A percentile compares a stretch with the other conserved stretches of the same genome.
These are phyloP conservation scores for Rostratula benghalensis DNA, from an alignment of 2,113 vertebrate species.

Conservation along the genomic window DNA sequence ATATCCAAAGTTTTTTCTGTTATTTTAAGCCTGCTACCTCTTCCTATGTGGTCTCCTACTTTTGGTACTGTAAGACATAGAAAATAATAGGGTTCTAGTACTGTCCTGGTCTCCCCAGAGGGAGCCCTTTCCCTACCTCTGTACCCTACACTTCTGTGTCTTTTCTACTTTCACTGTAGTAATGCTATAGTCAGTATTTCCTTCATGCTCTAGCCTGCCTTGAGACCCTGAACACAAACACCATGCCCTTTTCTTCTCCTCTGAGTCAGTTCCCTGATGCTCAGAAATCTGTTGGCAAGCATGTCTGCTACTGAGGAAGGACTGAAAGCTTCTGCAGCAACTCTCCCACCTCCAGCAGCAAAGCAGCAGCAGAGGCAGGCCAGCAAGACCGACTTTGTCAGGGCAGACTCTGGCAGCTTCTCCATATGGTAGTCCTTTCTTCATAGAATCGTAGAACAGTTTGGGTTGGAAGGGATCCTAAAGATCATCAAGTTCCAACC, in stretches of 20 bases:
- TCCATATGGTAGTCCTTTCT: accelerated
- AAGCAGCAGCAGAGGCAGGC: background rate
- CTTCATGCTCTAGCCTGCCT: background rate
- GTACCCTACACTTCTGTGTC: background rate
- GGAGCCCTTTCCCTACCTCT: background rate
- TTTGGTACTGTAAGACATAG: background rate
- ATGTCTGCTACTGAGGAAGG: background rate
- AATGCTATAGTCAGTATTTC: background rate
- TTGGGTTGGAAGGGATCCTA: background rate
- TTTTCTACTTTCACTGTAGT: background rate
- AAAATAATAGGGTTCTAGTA: background rate
- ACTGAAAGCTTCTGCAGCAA: background rate
- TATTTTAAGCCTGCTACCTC: background rate
- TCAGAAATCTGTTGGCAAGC: background rate
- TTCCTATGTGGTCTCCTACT: background rate
- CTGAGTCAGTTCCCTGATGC: background rate
- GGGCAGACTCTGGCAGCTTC: background rate
- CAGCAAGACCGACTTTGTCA: background rate
- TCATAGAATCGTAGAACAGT: background rate
- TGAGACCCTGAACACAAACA: background rate
- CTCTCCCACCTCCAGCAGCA: background rate
- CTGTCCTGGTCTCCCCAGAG: accelerated
- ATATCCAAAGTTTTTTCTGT: background rate
- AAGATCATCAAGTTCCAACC: background rate
- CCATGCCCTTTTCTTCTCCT: background rate